phyloP scores from a whole-genome alignment of 1,140 invertebrate species.

The Ceratosolen fusciceps region DNA sequence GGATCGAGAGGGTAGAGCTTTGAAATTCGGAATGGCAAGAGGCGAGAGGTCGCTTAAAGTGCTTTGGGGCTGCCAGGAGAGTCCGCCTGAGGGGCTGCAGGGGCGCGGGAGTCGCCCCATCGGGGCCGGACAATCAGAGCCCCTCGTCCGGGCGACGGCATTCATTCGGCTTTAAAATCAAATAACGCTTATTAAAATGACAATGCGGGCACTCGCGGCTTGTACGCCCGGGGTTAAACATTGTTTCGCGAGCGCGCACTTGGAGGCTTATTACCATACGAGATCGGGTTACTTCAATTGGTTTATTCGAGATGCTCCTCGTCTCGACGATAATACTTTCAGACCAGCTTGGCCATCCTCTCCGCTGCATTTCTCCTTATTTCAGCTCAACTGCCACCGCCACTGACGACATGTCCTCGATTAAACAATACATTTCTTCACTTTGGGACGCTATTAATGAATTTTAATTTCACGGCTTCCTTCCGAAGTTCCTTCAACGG shows the following conservation, averaged over 20 bases:
- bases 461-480: too few species aligned
- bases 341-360: background rate
- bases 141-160: constrained; percentile 61
- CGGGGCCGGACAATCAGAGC: constrained; percentile 64
- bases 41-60: background rate
- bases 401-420: too few species aligned
- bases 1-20: too few species aligned
- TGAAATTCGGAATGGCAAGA: background rate
- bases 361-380: background rate
- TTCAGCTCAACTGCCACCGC: too few species aligned
- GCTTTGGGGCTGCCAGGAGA: background rate
- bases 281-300: constrained; percentile 72
- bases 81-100: constrained; percentile 18
- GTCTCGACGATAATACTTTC: background rate
- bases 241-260: constrained; percentile 64
- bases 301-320: constrained; percentile 61
- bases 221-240: constrained; percentile 69
- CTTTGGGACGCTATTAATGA: too few species aligned
- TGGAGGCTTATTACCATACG: constrained; percentile 67
- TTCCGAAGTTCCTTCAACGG: too few species aligned
- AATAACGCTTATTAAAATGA: constrained; percentile 73
- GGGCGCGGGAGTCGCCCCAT: constrained; percentile 55
- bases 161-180: constrained; percentile 73
- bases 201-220: constrained; percentile 65
- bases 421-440: too few species aligned